These are phyloP conservation scores for Umimayanthus kanabou DNA, from an alignment of 92 coral and sea anemone species.

Conservation along the genomic window DNA sequence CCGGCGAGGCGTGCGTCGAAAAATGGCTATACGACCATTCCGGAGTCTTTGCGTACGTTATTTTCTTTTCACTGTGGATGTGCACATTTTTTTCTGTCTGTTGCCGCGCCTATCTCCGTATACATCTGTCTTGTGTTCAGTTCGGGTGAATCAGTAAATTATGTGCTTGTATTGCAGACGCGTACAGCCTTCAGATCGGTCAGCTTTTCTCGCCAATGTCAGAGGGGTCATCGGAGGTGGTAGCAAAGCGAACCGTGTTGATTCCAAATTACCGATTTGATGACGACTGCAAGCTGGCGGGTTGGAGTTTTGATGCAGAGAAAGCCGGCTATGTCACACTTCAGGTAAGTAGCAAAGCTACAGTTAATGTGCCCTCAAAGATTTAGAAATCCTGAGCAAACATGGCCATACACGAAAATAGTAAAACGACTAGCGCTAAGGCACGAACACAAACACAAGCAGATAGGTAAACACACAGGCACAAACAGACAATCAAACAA, in stretches of 20 bases:
- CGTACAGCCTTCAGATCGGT: slow-evolving; percentile 29
- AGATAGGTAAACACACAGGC: not conserved
- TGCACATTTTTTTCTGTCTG: not conserved
- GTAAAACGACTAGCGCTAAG: not conserved
- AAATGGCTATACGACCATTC: too few species aligned
- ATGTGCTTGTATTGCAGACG: slow-evolving; percentile 15
- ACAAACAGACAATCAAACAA: not conserved
- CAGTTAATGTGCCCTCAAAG: not conserved
- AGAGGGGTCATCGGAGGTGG: not conserved
- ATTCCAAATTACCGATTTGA: slow-evolving; percentile 62
- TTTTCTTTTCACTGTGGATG: not conserved
- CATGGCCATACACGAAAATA: not conserved
- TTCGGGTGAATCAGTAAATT: not conserved
- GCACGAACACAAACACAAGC: not conserved
- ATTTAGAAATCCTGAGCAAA: not conserved
- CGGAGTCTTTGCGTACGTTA: too few species aligned
- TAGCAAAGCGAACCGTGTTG: slow-evolving; percentile 55
- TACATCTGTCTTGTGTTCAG: not conserved
- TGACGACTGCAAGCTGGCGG: slow-evolving; percentile 70
- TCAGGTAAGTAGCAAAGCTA: slow-evolving; percentile 57
- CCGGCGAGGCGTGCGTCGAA: too few species aligned
- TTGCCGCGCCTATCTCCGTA: not conserved
- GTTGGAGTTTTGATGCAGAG: slow-evolving; percentile 70
- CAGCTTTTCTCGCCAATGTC: not conserved
- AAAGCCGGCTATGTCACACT: slow-evolving; percentile 75